Evolutionary conservation across 2,888 invertebrate genomes (phyloP).

Genomic region (Tetropium fuscum): DNA sequence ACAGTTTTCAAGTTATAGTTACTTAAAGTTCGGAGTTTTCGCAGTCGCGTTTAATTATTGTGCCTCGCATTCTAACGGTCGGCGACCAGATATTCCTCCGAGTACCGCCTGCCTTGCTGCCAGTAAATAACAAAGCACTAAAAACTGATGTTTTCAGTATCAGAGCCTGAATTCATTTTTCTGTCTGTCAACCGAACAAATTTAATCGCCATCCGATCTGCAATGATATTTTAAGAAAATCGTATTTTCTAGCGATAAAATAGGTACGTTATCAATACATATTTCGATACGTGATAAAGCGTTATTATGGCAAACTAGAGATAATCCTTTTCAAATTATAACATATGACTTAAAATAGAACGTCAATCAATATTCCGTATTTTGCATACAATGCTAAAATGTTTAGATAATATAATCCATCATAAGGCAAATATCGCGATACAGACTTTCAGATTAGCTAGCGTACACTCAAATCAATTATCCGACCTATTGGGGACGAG

Average conservation of each 20-base stretch:
- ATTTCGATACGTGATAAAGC: conserved; percentile 8
- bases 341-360: conserved; percentile 24
- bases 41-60: too few relatives aligned
- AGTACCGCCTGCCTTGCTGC: too few relatives aligned
- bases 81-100: too few relatives aligned
- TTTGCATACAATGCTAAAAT: conserved; percentile 24
- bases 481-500: conserved; percentile 3
- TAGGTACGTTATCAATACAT: conserved; percentile 3
- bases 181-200: too few relatives aligned
- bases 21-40: too few relatives aligned
- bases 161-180: too few relatives aligned
- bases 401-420: conserved; percentile 22
- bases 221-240: too few relatives aligned
- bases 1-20: too few relatives aligned
- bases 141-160: too few relatives aligned
- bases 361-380: conserved; percentile 21
- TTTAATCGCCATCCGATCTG: too few relatives aligned
- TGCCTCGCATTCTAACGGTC: too few relatives aligned
- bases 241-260: not conserved
- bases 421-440: conserved; percentile 10
- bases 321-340: conserved; percentile 21
- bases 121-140: too few relatives aligned
- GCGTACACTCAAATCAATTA: conserved; percentile 13
- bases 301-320: conserved; percentile 14
- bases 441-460: conserved; percentile 17